Evolutionary conservation across 2,113 vertebrate species (phyloP), one percentile per base, ranked within the genome.

Genomic region (Ariopsis seemanni): DNA sequence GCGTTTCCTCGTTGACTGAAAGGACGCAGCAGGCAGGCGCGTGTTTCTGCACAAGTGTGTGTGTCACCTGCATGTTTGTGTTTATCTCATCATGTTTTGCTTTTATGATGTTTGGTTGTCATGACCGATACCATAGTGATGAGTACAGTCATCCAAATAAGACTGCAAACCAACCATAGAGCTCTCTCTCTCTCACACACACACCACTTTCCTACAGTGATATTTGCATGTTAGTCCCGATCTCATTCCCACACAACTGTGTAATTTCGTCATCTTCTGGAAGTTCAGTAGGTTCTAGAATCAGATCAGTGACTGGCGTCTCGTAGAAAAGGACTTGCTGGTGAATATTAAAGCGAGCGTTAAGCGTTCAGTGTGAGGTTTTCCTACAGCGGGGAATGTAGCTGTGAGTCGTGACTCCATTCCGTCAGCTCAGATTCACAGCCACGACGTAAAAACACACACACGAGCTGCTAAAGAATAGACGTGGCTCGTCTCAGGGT

Each of bases 71-170:
- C 9, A 17, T 87, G 87, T 90, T 90, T 91, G 87, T 89, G 52
- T 90, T 87, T 85, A 90, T 87, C n/a, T 84, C 72, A 80, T 91
- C 79, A 48, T 88, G 83, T 88, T 89, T 93, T 92, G 82, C 79
- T 88, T 89, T 85, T 80, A 80, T 88, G 77, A 72, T 91, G 90
- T 90, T 88, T 90, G 89, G 91, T 92, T 83, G 86, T 90, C 89
- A 87, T 87, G 87, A 86, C 86, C 71, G 84, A 91, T 80, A 42
- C 88, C 90, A 90, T 90, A 90, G 91, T 42, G 7, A 84, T 91
- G 84, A 80, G 67, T 80, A 74, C 75, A 90, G 87, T 88, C 83
- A 88, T 57, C 81, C 82, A 85, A 91, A 89, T 84, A 88, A 83
- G 79, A 87, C 50, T 85, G 85, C 18, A 82, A 57, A 84, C 57